phyloP scores from a whole-genome alignment of 2,797 vertebrate genomes.

The Myiotriccus ornatus region DNA sequence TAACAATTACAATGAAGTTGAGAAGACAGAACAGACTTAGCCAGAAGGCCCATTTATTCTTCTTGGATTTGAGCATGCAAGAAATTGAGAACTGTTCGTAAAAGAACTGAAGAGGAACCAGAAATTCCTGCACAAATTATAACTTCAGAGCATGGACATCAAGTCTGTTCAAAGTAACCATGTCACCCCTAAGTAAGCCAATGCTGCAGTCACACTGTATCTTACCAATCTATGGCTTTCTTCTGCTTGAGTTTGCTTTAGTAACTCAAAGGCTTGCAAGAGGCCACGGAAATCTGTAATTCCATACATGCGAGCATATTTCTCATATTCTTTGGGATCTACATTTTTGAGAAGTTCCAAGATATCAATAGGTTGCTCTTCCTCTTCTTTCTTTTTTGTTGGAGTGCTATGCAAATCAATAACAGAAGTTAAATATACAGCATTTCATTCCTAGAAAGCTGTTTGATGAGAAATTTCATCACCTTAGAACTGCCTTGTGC shows the following conservation, averaged over 20 bases:
- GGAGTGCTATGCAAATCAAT: constrained; percentile 82
- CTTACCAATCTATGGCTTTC: constrained; percentile 91
- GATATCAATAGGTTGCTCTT: constrained; percentile 93
- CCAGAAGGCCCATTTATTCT: neutral
- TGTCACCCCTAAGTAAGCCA: neutral
- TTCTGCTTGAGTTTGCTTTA: constrained; percentile 88
- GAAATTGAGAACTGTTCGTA: neutral
- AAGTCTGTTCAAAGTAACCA: neutral
- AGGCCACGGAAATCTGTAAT: constrained; percentile 98
- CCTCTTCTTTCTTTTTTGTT: constrained; percentile 89
- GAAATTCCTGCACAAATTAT: neutral
- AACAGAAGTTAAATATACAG: neutral
- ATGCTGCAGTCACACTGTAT: neutral
- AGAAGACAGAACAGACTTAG: neutral
- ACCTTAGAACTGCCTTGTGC: neutral
- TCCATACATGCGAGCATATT: constrained; percentile 97
- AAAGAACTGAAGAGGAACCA: neutral
- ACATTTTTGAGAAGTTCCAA: constrained; percentile 97
- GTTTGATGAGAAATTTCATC: neutral
- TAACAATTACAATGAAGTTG: neutral
- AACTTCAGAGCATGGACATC: neutral
- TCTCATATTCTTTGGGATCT: constrained; percentile 98
- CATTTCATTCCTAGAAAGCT: neutral
- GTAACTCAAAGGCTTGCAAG: constrained; percentile 93
- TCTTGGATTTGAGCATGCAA: neutral